Conservation (phyloP, 2,888 invertebrate species). For the Rugalucina vietnamica region DNA sequence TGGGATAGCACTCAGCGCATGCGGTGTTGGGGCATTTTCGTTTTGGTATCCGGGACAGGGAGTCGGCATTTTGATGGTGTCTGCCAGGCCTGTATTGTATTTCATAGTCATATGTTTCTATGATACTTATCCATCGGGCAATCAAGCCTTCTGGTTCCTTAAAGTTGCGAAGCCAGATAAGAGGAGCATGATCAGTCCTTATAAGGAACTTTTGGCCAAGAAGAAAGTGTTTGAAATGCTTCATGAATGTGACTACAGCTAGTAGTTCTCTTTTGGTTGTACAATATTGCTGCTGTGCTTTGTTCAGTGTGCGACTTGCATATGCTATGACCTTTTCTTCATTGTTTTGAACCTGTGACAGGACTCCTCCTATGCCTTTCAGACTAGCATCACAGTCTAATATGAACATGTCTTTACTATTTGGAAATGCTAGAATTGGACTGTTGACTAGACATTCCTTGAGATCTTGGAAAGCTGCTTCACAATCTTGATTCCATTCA, state of each 20-base stretch:
- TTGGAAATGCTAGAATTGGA: constrained; percentile 33
- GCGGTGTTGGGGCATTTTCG: background rate
- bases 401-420: constrained; percentile 32
- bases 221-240: constrained; percentile 60
- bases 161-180: constrained; percentile 59
- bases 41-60: constrained; percentile 43
- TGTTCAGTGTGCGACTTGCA: constrained; percentile 46
- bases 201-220: constrained; percentile 54
- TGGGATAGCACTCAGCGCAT: background rate
- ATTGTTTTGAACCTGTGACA: constrained; percentile 56
- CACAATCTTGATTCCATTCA: constrained; percentile 31
- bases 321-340: constrained; percentile 60
- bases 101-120: constrained; percentile 47
- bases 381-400: constrained; percentile 63
- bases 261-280: constrained; percentile 56
- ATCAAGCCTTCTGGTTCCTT: constrained; percentile 53
- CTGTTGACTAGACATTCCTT: constrained; percentile 8
- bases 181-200: constrained; percentile 62
- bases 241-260: constrained; percentile 59
- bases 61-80: constrained; percentile 46
- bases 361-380: constrained; percentile 58
- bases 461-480: constrained; percentile 34
- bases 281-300: constrained; percentile 48
- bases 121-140: constrained; percentile 49
- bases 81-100: constrained; percentile 46